Evolutionary conservation across 92 coral and sea anemone species (phyloP).

Genomic region (Porites divaricata): DNA sequence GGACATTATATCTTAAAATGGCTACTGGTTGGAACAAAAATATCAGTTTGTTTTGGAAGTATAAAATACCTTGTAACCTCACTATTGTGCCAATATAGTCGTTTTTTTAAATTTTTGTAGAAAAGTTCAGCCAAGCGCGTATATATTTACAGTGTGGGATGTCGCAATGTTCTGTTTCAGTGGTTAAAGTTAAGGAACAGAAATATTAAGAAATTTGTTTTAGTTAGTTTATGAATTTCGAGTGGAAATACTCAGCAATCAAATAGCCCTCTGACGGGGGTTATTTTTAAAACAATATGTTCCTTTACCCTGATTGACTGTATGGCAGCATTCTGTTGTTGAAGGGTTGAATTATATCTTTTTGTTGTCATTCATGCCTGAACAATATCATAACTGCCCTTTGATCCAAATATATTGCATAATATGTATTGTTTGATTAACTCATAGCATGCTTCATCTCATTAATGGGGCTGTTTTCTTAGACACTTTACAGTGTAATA

Average conservation of each 20-base stretch:
- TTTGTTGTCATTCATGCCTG: background rate
- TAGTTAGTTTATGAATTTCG: no score
- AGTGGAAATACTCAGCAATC: no score
- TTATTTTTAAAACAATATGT: background rate
- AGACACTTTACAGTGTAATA: background rate
- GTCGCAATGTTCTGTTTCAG: no score
- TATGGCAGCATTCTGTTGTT: background rate
- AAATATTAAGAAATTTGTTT: no score
- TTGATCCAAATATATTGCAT: background rate
- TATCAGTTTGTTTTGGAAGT: background rate
- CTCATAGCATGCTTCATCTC: background rate
- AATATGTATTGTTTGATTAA: background rate
- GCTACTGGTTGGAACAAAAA: constrained; percentile 3
- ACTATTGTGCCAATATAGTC: constrained; percentile 5
- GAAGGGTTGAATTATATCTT: background rate
- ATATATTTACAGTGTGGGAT: background rate
- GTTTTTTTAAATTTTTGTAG: background rate
- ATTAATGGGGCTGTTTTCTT: background rate
- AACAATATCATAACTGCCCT: constrained; percentile 8
- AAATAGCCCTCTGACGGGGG: background rate
- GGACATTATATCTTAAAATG: background rate
- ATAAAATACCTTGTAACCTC: background rate
- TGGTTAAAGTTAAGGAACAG: no score
- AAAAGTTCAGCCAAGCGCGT: constrained; percentile 17
- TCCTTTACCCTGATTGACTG: no score